Base-by-base conservation (phyloP, 2,113 vertebrate species). In the Brachirus orientalis region DNA sequence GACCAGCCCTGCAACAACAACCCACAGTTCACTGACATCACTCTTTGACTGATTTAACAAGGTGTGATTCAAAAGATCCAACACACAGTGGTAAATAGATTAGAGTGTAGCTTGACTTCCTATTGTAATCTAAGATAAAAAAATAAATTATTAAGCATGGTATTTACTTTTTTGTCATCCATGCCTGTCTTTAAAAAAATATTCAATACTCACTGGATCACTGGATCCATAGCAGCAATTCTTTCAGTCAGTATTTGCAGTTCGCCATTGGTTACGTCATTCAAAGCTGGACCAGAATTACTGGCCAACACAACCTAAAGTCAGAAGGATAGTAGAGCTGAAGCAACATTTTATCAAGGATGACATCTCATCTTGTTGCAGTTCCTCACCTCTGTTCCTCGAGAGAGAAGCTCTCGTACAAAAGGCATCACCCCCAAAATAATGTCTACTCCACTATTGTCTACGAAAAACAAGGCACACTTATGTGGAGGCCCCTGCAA, bases 401-500 rank as follows among this genome's bases (percentile, higher is more conserved):
- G 92, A 90, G 91, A 93, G 83, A 99, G 95, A 70, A 99, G 96
- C 89, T 99, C 98, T 94, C 98, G 93, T 90, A 99, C 95, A 94
- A 99, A 98, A 86, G 97, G 98, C 91, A 99, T 98, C 89, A 99
- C 95, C 79, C 98, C 98, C 87, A 99, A 94, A 93, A 99, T 99
- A 90, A 99, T 95, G 93, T 99, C 98, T 88, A 99, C 93, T 88
- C 98, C 98, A 92, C 98, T 99, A 94, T 99, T 99, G 95, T 99
- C 98, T 94, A 98, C 97, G 94, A 99, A 99, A 95, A 99, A 98
- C 94, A 99, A 96, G 93, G 97, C 98, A 96, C 98, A 99, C 96
- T 96, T 97, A 89, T 99, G 97, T 96, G 98, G 96, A 79, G 95
- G 94, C 83, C 95, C 98, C 98, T 99, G 96, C 57, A 96, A 97